phyloP scores from a whole-genome alignment of 2,888 invertebrate genomes.

The Beris morrisii region DNA sequence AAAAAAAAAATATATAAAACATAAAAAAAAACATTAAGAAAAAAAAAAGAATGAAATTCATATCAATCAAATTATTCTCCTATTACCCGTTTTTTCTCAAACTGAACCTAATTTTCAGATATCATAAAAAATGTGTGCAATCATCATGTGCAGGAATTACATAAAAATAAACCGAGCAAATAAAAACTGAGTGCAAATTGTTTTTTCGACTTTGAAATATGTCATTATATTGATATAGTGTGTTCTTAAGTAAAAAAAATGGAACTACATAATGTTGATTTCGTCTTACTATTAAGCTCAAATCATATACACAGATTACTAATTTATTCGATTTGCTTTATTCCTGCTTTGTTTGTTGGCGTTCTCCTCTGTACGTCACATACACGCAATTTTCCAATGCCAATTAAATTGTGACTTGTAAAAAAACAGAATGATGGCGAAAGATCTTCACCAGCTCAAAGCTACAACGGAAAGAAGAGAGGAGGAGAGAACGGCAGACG shows the following conservation, averaged over 20 bases:
- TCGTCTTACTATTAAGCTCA: constrained; percentile 36
- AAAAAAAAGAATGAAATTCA: constrained; percentile 20
- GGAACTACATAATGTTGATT: constrained; percentile 36
- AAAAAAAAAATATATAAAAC: constrained; percentile 45
- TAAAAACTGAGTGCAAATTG: constrained; percentile 34
- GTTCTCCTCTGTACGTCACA: constrained; percentile 43
- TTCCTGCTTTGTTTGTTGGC: constrained; percentile 42
- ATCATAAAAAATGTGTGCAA: constrained; percentile 51
- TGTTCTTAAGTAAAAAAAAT: constrained; percentile 20
- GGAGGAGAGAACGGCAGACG: constrained; percentile 37
- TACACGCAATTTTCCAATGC: constrained; percentile 37
- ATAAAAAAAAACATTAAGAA: constrained; percentile 36
- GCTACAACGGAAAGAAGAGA: constrained; percentile 32
- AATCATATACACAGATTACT: constrained; percentile 38
- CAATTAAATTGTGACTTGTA: constrained; percentile 41
- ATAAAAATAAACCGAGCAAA: constrained; percentile 27
- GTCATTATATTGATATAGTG: constrained; percentile 27
- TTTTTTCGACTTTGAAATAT: constrained; percentile 25
- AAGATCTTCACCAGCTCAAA: constrained; percentile 28
- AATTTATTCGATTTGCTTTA: constrained; percentile 44
- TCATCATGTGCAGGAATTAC: constrained; percentile 36
- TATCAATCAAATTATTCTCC: constrained; percentile 20
- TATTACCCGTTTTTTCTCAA: constrained; percentile 43
- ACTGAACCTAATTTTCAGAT: constrained; percentile 58
- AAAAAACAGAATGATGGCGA: constrained; percentile 42